A percentile compares a stretch with the other conserved stretches of the same genome.
These are phyloP conservation scores for Gonioctena quinquepunctata DNA, from an alignment of 1,140 invertebrate species.

Conservation along the genomic window DNA sequence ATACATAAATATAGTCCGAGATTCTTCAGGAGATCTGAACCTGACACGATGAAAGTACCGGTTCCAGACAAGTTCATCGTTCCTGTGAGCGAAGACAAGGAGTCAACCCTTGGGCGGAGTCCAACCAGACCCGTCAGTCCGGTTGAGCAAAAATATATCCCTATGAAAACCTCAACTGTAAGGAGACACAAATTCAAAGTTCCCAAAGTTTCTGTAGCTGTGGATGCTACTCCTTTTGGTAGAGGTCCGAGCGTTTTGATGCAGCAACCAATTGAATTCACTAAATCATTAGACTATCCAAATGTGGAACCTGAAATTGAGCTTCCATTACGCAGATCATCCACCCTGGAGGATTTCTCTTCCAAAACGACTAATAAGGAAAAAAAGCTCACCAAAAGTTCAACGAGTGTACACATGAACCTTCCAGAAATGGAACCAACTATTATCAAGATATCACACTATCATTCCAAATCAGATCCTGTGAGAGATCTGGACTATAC, in stretches of 20 bases:
- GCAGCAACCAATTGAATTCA: conserved; percentile 74
- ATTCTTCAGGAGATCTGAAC: conserved; percentile 47
- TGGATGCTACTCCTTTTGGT: conserved; percentile 74
- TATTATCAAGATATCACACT: conserved; percentile 64
- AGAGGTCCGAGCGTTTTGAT: conserved; percentile 71
- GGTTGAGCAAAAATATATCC: conserved; percentile 38
- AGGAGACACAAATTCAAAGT: conserved; percentile 50
- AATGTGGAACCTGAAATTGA: conserved; percentile 35
- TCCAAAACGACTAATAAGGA: conserved; percentile 34
- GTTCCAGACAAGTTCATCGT: neutral
- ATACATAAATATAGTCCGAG: conserved; percentile 71
- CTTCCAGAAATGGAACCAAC: conserved; percentile 33
- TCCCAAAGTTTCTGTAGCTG: conserved; percentile 71
- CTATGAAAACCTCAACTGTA: conserved; percentile 36
- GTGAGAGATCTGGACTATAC: conserved; percentile 61
- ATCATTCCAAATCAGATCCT: conserved; percentile 76
- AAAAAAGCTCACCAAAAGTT: conserved; percentile 57
- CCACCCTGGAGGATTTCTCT: conserved; percentile 56
- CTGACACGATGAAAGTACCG: neutral
- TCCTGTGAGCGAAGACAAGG: conserved; percentile 57
- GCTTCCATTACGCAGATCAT: conserved; percentile 53
- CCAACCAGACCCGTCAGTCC: conserved; percentile 59
- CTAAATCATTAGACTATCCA: conserved; percentile 61
- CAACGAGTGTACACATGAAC: conserved; percentile 56
- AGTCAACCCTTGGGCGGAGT: conserved; percentile 47